Evolutionary conservation across 1,140 invertebrate species (phyloP), one percentile per base, ranked within the genome.

Genomic region (Zaprionus tsacasi): DNA sequence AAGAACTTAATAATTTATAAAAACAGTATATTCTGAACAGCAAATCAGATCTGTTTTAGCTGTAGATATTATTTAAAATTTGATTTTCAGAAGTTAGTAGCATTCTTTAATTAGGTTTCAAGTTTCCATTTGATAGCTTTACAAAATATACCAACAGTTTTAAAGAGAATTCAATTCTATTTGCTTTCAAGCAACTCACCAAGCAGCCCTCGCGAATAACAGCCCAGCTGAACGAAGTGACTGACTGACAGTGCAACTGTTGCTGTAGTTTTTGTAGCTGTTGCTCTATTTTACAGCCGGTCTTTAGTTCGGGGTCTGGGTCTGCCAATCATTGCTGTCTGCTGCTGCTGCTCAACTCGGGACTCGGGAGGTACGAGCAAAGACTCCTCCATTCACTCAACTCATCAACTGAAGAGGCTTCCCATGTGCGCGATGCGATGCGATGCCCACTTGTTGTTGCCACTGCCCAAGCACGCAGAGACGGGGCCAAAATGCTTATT

Each of bases 221-320:
- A 81, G 70, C 70, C 38, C 45, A 70, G 76, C 76, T 64, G 79
- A 67, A 71, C 69, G 73, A 6, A 82, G 83, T 21, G 21, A 21
- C 21, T 21, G 21, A 71, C 59, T 64, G 67, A 65, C 67, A 75
- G 67, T 64, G 54, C 67, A 75, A 75, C 72, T 75, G 66, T 69
- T 73, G 55, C 61, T 30, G 43, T 40, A 43, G 58, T 38, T 48
- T 45, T 30, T 43, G 48, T 55, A 72, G 71, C 58, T 75, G 67
- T 71, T 86, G 82, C 82, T 87, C 83, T 87, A 87, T 82, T 87
- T 88, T 87, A 78, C 79, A 82, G 79, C 72, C 73, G 54, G 80
- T 67, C 86, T 70, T 69, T 63, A 54, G 48, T 61, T 60, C n/a
- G 36, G 60, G 45, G 54, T 75, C 48, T 70, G 52, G 63, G 64